These are phyloP conservation scores for Drosophila lacteicornis DNA, from an alignment of 1,140 invertebrate species.

Conservation along the genomic window DNA sequence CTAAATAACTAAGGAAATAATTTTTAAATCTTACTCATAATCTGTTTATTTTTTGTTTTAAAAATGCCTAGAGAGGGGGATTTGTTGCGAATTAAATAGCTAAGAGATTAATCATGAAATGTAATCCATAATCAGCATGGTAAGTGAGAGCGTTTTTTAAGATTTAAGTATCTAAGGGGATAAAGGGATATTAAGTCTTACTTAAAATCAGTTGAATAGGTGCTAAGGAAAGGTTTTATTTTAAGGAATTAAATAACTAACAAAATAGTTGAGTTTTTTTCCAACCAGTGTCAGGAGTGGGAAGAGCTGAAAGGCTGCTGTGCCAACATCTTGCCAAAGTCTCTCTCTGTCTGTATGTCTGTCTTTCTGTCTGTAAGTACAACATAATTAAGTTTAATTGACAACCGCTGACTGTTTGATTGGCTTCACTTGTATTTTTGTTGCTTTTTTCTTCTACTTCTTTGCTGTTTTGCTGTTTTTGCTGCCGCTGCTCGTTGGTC, in stretches of 20 bases:
- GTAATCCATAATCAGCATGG: background rate
- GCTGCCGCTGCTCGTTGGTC: background rate
- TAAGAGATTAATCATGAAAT: background rate
- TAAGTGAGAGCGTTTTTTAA: no score
- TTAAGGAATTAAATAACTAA: no score
- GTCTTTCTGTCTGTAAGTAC: constrained; percentile 14
- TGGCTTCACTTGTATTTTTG: constrained; percentile 42
- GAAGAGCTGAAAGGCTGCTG: background rate
- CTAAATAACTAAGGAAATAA: no score
- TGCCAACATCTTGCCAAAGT: constrained; percentile 33
- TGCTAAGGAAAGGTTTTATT: no score
- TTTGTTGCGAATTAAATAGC: no score
- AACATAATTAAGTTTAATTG: constrained; percentile 57
- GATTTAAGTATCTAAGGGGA: no score
- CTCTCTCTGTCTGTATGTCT: constrained; percentile 1
- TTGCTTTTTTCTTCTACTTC: background rate
- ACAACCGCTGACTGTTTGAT: constrained; percentile 55
- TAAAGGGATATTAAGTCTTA: background rate
- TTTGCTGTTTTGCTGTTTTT: background rate
- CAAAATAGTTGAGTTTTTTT: no score
- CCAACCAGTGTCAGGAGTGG: no score
- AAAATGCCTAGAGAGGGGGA: no score
- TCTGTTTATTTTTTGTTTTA: no score
- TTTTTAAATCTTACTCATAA: background rate
- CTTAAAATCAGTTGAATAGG: no score